Evolutionary conservation across 1,140 invertebrate species (phyloP).

Genomic region (Ips nitidus): DNA sequence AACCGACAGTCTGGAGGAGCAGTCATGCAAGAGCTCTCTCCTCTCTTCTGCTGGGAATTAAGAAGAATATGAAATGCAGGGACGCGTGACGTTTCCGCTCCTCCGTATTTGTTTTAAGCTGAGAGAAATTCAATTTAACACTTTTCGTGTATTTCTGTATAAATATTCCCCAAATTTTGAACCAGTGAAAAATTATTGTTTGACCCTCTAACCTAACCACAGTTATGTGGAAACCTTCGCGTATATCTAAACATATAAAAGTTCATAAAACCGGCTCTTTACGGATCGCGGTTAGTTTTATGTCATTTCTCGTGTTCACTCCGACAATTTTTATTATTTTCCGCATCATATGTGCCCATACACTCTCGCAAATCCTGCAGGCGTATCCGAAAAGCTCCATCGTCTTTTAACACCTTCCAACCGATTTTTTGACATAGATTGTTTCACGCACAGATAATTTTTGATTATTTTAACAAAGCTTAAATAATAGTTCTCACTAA

Average conservation of each 20-base stretch:
- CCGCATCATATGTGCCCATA: slow-evolving; percentile 22
- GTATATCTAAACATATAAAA: slow-evolving; percentile 27
- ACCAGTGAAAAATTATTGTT: not conserved
- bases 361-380: slow-evolving; percentile 12
- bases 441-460: too few relatives aligned
- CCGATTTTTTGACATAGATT: slow-evolving; percentile 9
- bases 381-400: slow-evolving; percentile 5
- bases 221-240: not conserved
- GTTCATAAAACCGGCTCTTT: slow-evolving; percentile 31
- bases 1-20: not conserved
- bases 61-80: slow-evolving; percentile 6
- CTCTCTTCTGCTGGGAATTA: slow-evolving; percentile 10
- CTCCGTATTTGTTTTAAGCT: not conserved
- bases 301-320: slow-evolving; percentile 25
- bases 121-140: slow-evolving; percentile 4
- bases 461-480: too few relatives aligned
- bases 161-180: not conserved
- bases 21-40: slow-evolving; percentile 5
- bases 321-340: slow-evolving; percentile 30
- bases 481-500: too few relatives aligned
- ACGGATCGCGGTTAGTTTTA: slow-evolving; percentile 28
- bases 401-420: slow-evolving; percentile 24
- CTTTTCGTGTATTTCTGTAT: not conserved
- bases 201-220: not conserved
- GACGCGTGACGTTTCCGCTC: not conserved